Evolutionary conservation across 2,113 vertebrate species (phyloP), one percentile per base, ranked within the genome.

Genomic region (Burhinus bistriatus): DNA sequence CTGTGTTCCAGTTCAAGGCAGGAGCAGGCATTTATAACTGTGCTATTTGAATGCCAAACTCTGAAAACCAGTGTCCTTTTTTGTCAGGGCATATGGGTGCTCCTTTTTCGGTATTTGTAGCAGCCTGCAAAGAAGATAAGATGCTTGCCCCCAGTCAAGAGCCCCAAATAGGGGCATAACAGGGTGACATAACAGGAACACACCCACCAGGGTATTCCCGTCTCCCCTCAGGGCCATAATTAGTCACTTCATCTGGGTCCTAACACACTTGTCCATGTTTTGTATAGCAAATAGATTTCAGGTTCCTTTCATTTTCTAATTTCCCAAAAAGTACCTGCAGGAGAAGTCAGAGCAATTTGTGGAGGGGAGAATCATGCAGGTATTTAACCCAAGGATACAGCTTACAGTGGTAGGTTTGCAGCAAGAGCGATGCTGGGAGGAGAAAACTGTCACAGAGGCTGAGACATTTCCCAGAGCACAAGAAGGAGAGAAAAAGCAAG

Each of bases 1-100:
- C 93, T 95, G 70, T 81, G 76, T 75, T 95, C 45, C 69, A 71
- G 85, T 92, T 89, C 55, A 83, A 75, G 83, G 51, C 82, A 88
- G 69, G 78, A 80, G 44, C 78, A 91, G 71, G 32, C 85, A 55
- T 77, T 95, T 73, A 54, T 68, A 89, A 84, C 87, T 23, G 36
- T 3, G 12, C 30, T 81, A 54, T 70, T 38, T 80, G 45, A 95
- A 65, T 71, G 71, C 23, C 90, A 83, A 2, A 75, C 71, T 18
- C 65, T 51, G 87, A 88, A 58, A 77, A 88, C 14, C 23, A n/a
- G 54, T 83, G 36, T 42, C 17, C 64, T 62, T 76, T 51, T 75
- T 18, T 15, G 4, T 15, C 66, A 75, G 55, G 38, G 68, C 38
- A 19, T 4, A 12, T 0, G 13, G 93, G 64, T 79, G 70, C 40